These are phyloP conservation scores for Salvator merianae DNA, from an alignment of 2,113 vertebrate species.

Conservation along the genomic window DNA sequence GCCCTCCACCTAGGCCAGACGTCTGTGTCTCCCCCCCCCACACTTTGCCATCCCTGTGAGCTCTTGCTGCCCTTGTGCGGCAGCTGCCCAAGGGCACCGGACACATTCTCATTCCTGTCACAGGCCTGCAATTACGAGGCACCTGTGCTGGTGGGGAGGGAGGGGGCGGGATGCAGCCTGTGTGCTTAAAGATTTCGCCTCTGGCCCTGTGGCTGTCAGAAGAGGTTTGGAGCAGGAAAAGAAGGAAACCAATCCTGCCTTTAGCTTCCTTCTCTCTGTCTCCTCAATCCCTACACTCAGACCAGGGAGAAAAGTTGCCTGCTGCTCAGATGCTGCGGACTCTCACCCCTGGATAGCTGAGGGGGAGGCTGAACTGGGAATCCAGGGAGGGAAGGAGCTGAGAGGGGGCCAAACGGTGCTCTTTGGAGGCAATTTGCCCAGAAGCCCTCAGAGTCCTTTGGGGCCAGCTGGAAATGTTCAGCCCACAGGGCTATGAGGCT, in stretches of 20 bases:
- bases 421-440: too few species aligned
- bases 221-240: neutral
- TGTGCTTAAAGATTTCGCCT: fast-evolving
- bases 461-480: too few species aligned
- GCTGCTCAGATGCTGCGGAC: neutral
- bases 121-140: neutral
- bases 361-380: too few species aligned
- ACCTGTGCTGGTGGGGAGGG: fast-evolving
- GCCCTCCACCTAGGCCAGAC: too few species aligned
- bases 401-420: too few species aligned
- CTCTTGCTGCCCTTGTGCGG: neutral
- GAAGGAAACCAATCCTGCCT: neutral
- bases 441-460: too few species aligned
- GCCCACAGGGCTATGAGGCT: too few species aligned
- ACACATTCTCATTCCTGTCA: neutral
- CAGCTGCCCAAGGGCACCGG: fast-evolving
- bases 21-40: too few species aligned
- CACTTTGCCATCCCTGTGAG: too few species aligned
- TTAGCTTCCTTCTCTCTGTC: fast-evolving
- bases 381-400: neutral
- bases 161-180: fast-evolving
- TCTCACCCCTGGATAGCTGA: too few species aligned
- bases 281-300: neutral
- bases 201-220: neutral
- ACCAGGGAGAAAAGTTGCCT: neutral